phyloP scores from a whole-genome alignment of 2,113 vertebrate species.

The Caretta caretta region DNA sequence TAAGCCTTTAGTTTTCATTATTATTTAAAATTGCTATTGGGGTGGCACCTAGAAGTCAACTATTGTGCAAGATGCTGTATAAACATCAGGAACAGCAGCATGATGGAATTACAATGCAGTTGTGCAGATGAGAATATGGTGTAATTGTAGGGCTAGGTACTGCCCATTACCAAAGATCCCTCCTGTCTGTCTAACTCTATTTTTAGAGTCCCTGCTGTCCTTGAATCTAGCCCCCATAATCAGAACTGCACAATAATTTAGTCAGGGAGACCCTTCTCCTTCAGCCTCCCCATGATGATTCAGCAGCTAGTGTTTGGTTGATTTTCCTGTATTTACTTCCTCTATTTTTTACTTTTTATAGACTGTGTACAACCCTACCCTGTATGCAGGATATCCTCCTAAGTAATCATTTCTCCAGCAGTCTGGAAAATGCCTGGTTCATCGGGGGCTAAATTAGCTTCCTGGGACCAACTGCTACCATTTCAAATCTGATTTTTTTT shows the following conservation, averaged over 20 bases:
- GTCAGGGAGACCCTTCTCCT: neutral
- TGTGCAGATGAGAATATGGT: neutral
- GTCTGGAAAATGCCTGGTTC: neutral
- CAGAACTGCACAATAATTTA: neutral
- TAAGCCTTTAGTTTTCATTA: neutral
- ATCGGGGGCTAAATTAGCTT: neutral
- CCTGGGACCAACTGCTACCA: neutral
- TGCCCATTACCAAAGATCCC: neutral
- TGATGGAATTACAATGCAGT: neutral
- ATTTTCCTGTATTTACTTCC: neutral
- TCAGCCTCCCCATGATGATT: neutral
- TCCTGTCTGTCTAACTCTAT: neutral
- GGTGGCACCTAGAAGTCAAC: neutral
- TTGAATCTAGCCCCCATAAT: neutral
- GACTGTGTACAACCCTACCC: neutral
- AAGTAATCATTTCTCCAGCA: neutral
- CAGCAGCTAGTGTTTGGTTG: neutral
- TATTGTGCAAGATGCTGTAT: neutral
- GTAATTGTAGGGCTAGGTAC: neutral
- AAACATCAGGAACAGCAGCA: neutral
- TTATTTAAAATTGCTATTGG: neutral
- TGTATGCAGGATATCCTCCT: rapidly evolving
- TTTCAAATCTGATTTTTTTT: neutral
- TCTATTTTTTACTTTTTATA: neutral
- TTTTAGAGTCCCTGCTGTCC: neutral